These are phyloP conservation scores for Aleiodes alternator DNA, from an alignment of 2,888 invertebrate genomes.

Conservation along the genomic window DNA sequence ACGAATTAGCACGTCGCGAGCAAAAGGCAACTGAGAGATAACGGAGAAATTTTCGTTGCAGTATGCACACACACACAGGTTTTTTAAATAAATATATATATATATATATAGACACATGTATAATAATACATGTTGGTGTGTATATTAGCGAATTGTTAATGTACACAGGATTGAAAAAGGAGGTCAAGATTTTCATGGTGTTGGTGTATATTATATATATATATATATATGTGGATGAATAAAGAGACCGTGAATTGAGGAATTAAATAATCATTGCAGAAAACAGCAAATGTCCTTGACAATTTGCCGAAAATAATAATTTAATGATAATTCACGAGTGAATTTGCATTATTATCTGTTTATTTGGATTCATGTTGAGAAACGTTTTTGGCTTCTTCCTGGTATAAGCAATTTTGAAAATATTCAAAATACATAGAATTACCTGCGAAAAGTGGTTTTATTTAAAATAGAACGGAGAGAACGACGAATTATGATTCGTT, in stretches of 20 bases:
- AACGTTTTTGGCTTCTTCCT: conserved; percentile 61
- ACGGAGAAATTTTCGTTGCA: conserved; percentile 37
- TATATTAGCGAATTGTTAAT: conserved; percentile 29
- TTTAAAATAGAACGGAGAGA: conserved; percentile 48
- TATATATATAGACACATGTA: conserved; percentile 13
- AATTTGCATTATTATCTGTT: too few species aligned
- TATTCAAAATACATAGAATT: conserved; percentile 74
- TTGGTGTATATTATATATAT: conserved; percentile 2
- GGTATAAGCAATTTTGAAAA: conserved; percentile 74
- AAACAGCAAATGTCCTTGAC: conserved; percentile 2
- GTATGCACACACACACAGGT: neutral
- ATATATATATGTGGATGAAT: conserved; percentile 35
- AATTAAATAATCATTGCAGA: conserved; percentile 23
- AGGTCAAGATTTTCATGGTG: conserved; percentile 56
- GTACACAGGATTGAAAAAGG: conserved; percentile 47
- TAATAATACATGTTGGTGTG: neutral
- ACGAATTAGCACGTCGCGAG: conserved; percentile 23
- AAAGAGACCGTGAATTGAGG: conserved; percentile 4
- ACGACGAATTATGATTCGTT: neutral
- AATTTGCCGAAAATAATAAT: neutral
- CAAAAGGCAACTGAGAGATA: conserved; percentile 23
- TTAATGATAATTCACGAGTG: neutral
- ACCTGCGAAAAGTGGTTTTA: conserved; percentile 51
- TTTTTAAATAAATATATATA: conserved; percentile 13
- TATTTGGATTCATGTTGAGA: neutral